Evolutionary conservation across 2,797 vertebrate species (phyloP).

Genomic region (Acridotheres tristis): DNA sequence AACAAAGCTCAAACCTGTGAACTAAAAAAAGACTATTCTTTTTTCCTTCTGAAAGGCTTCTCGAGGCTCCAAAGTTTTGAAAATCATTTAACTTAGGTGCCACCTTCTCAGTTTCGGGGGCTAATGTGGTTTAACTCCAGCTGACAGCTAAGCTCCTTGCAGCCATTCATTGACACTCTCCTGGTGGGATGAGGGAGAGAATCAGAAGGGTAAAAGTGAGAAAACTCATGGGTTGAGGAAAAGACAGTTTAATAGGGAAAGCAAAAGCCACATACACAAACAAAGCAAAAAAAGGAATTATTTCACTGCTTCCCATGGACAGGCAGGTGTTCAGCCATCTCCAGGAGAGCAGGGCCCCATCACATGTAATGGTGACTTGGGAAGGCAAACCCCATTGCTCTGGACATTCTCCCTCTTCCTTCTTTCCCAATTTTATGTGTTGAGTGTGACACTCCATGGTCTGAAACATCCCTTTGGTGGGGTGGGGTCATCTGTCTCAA

Average conservation of each 20-base stretch:
- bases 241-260: not conserved
- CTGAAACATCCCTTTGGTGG: not conserved
- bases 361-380: not conserved
- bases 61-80: not conserved
- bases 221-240: not conserved
- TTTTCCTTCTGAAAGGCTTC: not conserved
- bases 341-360: not conserved
- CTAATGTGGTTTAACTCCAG: not conserved
- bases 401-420: not conserved
- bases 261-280: not conserved
- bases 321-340: not conserved
- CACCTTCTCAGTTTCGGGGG: not conserved
- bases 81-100: not conserved
- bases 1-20: not conserved
- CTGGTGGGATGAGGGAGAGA: not conserved
- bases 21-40: not conserved
- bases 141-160: not conserved
- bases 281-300: not conserved
- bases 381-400: fast-evolving
- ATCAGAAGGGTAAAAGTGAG: not conserved
- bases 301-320: not conserved
- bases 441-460: not conserved
- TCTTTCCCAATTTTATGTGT: not conserved
- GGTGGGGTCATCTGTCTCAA: not conserved
- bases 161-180: not conserved